phyloP scores from a whole-genome alignment of 2,888 invertebrate genomes.

The Sarcophaga caerulescens region DNA sequence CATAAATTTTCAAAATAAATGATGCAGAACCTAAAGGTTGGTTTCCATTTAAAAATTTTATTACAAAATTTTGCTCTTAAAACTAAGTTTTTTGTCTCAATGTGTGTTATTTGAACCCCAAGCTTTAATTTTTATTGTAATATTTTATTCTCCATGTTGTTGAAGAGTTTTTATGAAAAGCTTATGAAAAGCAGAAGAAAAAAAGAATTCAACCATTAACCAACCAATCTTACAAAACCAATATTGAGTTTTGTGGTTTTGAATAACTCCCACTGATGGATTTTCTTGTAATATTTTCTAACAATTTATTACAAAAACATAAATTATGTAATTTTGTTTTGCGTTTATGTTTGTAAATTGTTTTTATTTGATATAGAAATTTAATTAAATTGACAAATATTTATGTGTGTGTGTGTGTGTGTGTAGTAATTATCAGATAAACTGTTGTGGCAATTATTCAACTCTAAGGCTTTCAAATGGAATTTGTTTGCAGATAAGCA shows the following conservation, averaged over 20 bases:
- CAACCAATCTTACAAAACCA: not conserved
- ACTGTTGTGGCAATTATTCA: not conserved
- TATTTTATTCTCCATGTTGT: conserved; percentile 7
- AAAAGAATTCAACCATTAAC: conserved; percentile 26
- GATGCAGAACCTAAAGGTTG: conserved; percentile 51
- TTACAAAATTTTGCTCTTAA: not conserved
- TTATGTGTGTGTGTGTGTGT: not conserved
- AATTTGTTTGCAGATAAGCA: not conserved
- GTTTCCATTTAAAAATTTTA: not conserved
- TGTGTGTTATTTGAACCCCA: conserved; percentile 9
- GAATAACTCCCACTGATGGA: conserved; percentile 62
- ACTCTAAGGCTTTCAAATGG: not conserved
- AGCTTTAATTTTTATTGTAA: not conserved
- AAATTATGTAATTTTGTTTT: conserved; percentile 37
- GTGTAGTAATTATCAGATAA: conserved; percentile 2
- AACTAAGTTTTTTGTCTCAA: not conserved
- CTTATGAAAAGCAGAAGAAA: not conserved
- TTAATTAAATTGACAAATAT: conserved; percentile 34
- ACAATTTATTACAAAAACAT: not conserved
- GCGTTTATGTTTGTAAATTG: not conserved
- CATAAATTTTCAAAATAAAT: conserved; percentile 17
- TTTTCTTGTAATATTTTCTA: conserved; percentile 25
- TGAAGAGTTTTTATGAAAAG: no score
- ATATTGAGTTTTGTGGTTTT: conserved; percentile 54
- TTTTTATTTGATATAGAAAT: conserved; percentile 24